Conservation (phyloP, 2,888 invertebrate species). For the Emmelina monodactyla region DNA sequence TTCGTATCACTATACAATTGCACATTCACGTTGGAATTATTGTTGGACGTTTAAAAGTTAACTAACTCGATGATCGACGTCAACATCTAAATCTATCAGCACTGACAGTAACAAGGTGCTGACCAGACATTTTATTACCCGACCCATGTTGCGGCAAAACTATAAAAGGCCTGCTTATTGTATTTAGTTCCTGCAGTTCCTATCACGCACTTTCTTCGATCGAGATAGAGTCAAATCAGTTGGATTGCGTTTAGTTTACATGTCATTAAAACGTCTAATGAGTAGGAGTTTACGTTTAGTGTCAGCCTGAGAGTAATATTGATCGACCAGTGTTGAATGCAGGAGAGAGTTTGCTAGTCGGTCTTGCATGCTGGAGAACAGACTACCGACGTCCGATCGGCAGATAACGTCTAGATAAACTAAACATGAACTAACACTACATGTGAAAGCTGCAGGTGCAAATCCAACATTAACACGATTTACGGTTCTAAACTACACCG, state of each 20-base stretch:
- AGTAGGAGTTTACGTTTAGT: constrained; percentile 33
- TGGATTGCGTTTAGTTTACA: constrained; percentile 28
- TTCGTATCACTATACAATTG: no score
- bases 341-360: constrained; percentile 32
- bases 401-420: constrained; percentile 38
- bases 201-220: constrained; percentile 27
- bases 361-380: constrained; percentile 25
- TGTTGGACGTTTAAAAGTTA: no score
- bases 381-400: constrained; percentile 30
- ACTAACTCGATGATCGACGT: no score
- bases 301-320: constrained; percentile 30
- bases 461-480: constrained; percentile 24
- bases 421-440: constrained; percentile 32
- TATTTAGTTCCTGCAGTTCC: constrained; percentile 22
- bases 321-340: constrained; percentile 34
- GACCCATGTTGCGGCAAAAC: constrained; percentile 15
- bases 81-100: constrained; percentile 22
- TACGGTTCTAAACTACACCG: no score
- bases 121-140: constrained; percentile 24
- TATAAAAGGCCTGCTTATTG: constrained; percentile 20
- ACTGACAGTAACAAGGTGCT: constrained; percentile 28
- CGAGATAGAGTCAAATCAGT: constrained; percentile 29
- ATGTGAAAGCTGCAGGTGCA: constrained; percentile 54
- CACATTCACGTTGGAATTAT: no score
- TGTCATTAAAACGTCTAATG: constrained; percentile 41